These are phyloP conservation scores for Octodonta nipae DNA, from an alignment of 2,888 invertebrate species.

Conservation along the genomic window DNA sequence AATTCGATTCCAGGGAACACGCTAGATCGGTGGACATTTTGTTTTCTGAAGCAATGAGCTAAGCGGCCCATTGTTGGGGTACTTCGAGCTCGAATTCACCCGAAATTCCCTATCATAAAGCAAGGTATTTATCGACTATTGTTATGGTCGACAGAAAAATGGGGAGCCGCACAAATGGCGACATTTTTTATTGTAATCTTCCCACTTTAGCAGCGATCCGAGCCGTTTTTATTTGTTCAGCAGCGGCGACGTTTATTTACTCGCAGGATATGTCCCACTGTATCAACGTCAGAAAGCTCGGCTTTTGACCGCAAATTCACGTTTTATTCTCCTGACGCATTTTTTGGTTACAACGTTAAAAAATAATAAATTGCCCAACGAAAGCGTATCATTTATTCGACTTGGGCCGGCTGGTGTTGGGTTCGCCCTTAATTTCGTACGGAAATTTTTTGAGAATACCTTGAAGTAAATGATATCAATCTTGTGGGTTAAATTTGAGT, in stretches of 20 bases:
- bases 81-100: slow-evolving; percentile 20
- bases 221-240: slow-evolving; percentile 9
- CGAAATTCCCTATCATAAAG: slow-evolving; percentile 22
- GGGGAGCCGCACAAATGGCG: slow-evolving; percentile 18
- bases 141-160: slow-evolving; percentile 22
- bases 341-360: too few species aligned
- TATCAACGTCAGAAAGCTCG: slow-evolving; percentile 14
- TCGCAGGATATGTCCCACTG: slow-evolving; percentile 13
- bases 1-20: slow-evolving; percentile 21
- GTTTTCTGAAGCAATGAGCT: slow-evolving; percentile 12
- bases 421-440: too few species aligned
- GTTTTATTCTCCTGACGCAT: too few species aligned
- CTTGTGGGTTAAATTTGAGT: too few species aligned
- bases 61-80: slow-evolving; percentile 19
- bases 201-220: too few species aligned
- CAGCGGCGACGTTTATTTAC: slow-evolving; percentile 9
- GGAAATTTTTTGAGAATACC: too few species aligned
- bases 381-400: too few species aligned
- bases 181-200: slow-evolving; percentile 25
- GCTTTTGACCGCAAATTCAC: slow-evolving; percentile 10
- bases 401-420: too few species aligned
- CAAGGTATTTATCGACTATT: slow-evolving; percentile 25
- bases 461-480: too few species aligned
- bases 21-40: slow-evolving; percentile 23
- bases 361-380: too few species aligned